These are phyloP conservation scores for Cheilosia scutellata DNA, from an alignment of 2,888 invertebrate genomes.

Conservation along the genomic window DNA sequence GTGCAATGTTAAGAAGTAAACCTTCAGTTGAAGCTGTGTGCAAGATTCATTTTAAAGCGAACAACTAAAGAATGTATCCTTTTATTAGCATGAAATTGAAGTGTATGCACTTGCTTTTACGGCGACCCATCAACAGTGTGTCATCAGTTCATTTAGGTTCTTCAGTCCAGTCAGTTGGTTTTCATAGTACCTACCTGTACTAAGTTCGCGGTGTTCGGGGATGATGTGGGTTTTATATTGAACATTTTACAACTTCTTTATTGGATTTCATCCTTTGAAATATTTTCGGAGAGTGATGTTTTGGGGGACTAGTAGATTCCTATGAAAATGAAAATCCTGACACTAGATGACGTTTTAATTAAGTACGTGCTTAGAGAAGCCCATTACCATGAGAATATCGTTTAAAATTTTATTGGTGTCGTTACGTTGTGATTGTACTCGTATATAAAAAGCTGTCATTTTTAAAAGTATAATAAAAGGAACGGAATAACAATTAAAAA, in stretches of 20 bases:
- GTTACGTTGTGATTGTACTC: no score
- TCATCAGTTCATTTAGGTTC: constrained; percentile 65
- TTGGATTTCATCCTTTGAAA: constrained; percentile 12
- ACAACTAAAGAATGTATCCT: constrained; percentile 49
- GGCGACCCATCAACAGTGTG: constrained; percentile 54
- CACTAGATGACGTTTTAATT: neutral
- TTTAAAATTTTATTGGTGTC: no score
- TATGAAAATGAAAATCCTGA: neutral
- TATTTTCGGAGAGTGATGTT: neutral
- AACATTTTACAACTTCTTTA: constrained; percentile 12
- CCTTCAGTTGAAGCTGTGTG: constrained; percentile 8
- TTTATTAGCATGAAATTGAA: constrained; percentile 68
- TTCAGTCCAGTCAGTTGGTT: constrained; percentile 50
- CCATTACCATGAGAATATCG: no score
- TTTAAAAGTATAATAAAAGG: no score
- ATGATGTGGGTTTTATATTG: neutral
- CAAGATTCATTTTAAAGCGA: constrained; percentile 55
- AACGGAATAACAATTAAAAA: constrained; percentile 5
- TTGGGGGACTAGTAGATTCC: neutral
- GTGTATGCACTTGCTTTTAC: constrained; percentile 67
- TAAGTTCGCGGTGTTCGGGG: neutral
- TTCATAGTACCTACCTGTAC: constrained; percentile 4
- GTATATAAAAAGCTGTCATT: no score
- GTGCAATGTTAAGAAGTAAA: constrained; percentile 40
- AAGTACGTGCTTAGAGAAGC: neutral